phyloP scores from a whole-genome alignment of 2,888 invertebrate species.

The Trichogramma evanescens region DNA sequence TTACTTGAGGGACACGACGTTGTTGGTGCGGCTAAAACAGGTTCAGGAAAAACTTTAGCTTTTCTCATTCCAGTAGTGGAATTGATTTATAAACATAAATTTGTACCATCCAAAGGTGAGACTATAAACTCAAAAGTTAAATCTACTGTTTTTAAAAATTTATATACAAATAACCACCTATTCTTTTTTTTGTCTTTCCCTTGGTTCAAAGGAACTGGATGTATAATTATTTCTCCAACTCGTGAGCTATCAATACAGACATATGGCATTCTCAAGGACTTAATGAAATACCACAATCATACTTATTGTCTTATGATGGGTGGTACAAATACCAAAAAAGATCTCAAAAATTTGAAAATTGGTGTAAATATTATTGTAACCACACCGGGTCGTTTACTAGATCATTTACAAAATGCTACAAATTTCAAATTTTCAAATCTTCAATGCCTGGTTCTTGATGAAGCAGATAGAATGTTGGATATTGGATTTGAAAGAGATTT shows the following conservation, averaged over 20 bases:
- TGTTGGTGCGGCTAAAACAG: constrained; percentile 91
- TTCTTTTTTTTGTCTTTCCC: background rate
- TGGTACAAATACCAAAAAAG: constrained; percentile 83
- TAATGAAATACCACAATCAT: constrained; percentile 86
- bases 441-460: constrained; percentile 91
- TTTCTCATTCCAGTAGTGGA: constrained; percentile 95
- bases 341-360: constrained; percentile 83
- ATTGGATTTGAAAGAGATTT: constrained; percentile 97
- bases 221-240: constrained; percentile 90
- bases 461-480: constrained; percentile 95
- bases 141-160: constrained; percentile 36
- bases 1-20: constrained; percentile 87
- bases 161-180: background rate
- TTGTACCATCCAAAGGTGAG: constrained; percentile 85
- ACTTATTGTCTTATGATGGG: constrained; percentile 95
- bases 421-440: constrained; percentile 90
- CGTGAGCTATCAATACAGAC: constrained; percentile 97
- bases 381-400: constrained; percentile 89
- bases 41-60: constrained; percentile 93
- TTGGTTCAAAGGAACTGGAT: constrained; percentile 67
- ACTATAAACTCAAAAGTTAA: no score
- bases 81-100: constrained; percentile 79
- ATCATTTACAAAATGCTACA: constrained; percentile 89
- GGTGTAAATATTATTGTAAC: constrained; percentile 93
- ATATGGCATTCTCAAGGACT: constrained; percentile 90